A percentile compares a stretch with the other conserved stretches of the same genome.
phyloP scores from a whole-genome alignment of 2,113 vertebrate genomes.

The Oostethus manadensis region DNA sequence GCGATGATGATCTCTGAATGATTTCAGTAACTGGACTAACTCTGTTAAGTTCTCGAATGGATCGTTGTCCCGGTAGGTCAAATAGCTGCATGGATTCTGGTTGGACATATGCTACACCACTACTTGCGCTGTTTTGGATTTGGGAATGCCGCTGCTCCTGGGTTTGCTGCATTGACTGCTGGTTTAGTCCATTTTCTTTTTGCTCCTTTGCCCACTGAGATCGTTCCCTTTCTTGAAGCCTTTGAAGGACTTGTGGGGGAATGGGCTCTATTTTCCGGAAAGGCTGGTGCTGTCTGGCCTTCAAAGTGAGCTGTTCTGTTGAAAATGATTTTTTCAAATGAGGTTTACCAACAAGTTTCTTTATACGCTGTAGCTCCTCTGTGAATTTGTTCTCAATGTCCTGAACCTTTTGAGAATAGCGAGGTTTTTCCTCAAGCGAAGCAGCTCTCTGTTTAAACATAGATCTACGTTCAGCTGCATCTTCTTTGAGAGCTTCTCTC shows the following conservation, averaged over 20 bases:
- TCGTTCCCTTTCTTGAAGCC: slow-evolving; percentile 72
- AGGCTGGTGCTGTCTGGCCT: slow-evolving; percentile 67
- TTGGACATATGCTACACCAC: slow-evolving; percentile 30
- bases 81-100: slow-evolving; percentile 68
- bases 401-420: slow-evolving; percentile 78
- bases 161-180: slow-evolving; percentile 34
- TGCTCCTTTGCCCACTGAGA: slow-evolving; percentile 65
- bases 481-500: slow-evolving; percentile 72
- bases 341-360: slow-evolving; percentile 80
- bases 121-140: slow-evolving; percentile 35
- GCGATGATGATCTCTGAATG: slow-evolving; percentile 59
- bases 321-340: slow-evolving; percentile 78
- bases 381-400: slow-evolving; percentile 93
- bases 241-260: slow-evolving; percentile 74
- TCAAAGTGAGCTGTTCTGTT: slow-evolving; percentile 74
- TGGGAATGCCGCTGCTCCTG: slow-evolving; percentile 35
- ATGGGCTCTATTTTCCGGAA: slow-evolving; percentile 62
- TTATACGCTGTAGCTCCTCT: slow-evolving; percentile 89
- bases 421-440: slow-evolving; percentile 87
- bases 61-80: slow-evolving; percentile 68
- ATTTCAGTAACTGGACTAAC: slow-evolving; percentile 63
- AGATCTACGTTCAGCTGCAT: slow-evolving; percentile 79
- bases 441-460: slow-evolving; percentile 88
- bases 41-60: slow-evolving; percentile 49
- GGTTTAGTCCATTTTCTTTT: slow-evolving; percentile 41